A percentile compares a stretch with the other conserved stretches of the same genome.
phyloP scores from a whole-genome alignment of 2,888 invertebrate genomes.

The Liodrosophila aerea region DNA sequence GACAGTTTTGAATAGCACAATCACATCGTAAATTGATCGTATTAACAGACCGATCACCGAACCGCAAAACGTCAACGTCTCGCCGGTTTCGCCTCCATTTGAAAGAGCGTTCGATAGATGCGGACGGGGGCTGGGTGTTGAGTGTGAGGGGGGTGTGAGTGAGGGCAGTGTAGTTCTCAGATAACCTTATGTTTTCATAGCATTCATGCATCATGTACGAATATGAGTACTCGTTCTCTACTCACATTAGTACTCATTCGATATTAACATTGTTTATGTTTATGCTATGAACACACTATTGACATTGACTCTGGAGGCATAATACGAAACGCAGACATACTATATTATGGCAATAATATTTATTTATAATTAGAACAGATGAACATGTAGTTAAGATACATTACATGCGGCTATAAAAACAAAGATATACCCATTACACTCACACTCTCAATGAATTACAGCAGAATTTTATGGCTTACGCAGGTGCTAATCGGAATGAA shows the following conservation, averaged over 20 bases:
- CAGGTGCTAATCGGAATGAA: too few relatives aligned
- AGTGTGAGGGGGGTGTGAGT: neutral
- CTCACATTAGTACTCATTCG: too few relatives aligned
- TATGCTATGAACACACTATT: conserved; percentile 1
- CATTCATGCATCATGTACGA: conserved; percentile 47
- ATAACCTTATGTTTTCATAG: conserved; percentile 40
- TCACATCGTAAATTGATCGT: conserved; percentile 38
- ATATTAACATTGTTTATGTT: conserved; percentile 23
- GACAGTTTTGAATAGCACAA: conserved; percentile 34
- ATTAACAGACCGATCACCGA: conserved; percentile 20
- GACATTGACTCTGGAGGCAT: neutral
- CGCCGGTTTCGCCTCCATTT: conserved; percentile 15
- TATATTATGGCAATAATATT: too few relatives aligned
- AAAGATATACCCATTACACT: too few relatives aligned
- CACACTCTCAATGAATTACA: too few relatives aligned
- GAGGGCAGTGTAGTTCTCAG: conserved; percentile 29
- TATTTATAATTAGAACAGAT: too few relatives aligned
- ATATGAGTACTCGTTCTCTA: neutral
- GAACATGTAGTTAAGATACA: too few relatives aligned
- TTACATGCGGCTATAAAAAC: too few relatives aligned
- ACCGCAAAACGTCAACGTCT: conserved; percentile 43
- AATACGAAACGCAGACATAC: neutral
- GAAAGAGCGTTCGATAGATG: too few relatives aligned
- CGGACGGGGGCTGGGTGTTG: too few relatives aligned
- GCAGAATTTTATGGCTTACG: too few relatives aligned